Evolutionary conservation across 2,888 invertebrate species (phyloP), one percentile per base, ranked within the genome.

Genomic region (Mamestra brassicae): DNA sequence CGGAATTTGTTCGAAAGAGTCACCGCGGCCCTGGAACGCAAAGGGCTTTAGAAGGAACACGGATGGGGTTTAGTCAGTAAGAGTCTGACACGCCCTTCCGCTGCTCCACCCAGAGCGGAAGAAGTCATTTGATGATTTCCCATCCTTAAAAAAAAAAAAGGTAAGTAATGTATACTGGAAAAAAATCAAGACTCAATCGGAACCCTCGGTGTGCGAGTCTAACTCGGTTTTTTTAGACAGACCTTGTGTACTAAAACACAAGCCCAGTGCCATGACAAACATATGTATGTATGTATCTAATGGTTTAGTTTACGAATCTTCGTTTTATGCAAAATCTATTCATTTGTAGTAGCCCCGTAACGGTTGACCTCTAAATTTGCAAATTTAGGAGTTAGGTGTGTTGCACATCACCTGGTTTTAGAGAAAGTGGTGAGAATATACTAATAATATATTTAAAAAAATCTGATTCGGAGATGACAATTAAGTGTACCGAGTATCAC

Each of bases 311-410:
- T 79, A 76, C 58, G 64, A 79, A 85, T 84, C 64, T 62, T n/a
- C 10, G 3, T 64, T 79, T 83, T 85, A 83, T 85, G 84, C 73
- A 67, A 84, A 84, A 72, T 36, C 17, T 38, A 26, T 63, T 50
- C 11, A 26, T 36, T 17, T 66, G 34, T 65, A 4, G 26, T 26
- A 34, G 7, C 11, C 26, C 2, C 1, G 11, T 85, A 84, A 83
- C 84, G 85, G 84, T 76, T 13, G 78, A 26, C 69, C 85, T 62
- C 50, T 57, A 65, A 76, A 26, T 17, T 54, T 1, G 63, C 65
- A 38, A 74, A 69, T 71, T 85, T 66, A 71, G 17, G 45, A 66
- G 50, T 66, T n/a, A 58, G 36, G 65, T 61, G 8, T 13, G 13
- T 17, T 55, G n/a, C 38, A 50, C 62, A 82, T 55, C 34, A 47